Percentiles rank a stretch among this genome's conserved stretches.
phyloP scores from a whole-genome alignment of 2,888 invertebrate genomes.

The Lasioglossum oenotherae region DNA sequence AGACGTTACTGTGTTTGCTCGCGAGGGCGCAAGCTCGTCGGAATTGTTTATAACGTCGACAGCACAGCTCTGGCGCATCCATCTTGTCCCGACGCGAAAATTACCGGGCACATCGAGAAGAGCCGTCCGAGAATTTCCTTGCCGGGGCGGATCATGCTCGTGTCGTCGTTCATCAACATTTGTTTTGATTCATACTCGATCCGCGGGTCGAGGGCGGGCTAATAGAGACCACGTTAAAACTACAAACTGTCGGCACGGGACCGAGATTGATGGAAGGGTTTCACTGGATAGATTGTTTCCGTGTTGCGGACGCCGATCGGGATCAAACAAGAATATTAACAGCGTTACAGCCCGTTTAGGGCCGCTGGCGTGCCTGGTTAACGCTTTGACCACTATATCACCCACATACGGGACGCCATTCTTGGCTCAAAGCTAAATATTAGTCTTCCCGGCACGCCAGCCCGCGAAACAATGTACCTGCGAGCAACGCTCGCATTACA shows the following conservation, averaged over 20 bases:
- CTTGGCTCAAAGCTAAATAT: constrained; percentile 9
- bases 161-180: constrained; percentile 45
- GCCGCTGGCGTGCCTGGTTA: not conserved
- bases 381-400: not conserved
- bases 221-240: constrained; percentile 29
- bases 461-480: not conserved
- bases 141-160: not conserved
- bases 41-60: not conserved
- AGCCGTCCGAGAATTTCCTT: constrained; percentile 6
- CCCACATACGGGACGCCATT: constrained; percentile 7
- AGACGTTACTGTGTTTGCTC: not conserved
- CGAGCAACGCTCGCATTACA: not conserved
- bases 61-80: not conserved
- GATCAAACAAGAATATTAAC: constrained; percentile 21
- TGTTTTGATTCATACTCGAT: constrained; percentile 37
- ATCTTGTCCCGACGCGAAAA: constrained; percentile 2
- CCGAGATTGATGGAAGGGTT: constrained; percentile 29
- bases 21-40: not conserved
- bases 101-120: not conserved
- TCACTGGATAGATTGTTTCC: not conserved
- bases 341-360: not conserved
- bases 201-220: not conserved
- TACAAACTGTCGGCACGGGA: constrained; percentile 7
- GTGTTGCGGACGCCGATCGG: not conserved
- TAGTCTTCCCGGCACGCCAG: not conserved